Evolutionary conservation across 2,888 invertebrate species (phyloP).

Genomic region (Emmelina monodactyla): DNA sequence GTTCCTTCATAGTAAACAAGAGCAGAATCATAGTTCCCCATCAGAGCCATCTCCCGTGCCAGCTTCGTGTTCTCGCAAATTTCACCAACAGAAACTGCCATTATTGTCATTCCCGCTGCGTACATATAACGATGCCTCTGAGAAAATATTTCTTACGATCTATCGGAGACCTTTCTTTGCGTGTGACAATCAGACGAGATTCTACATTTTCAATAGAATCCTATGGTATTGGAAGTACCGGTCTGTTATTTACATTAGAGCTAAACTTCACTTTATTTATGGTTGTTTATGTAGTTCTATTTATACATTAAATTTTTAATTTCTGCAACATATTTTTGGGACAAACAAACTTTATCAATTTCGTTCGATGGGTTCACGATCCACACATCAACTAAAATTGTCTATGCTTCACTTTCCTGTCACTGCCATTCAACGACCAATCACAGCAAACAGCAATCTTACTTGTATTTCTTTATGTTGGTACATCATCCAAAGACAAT

Average conservation of each 20-base stretch:
- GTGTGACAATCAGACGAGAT: conserved; percentile 39
- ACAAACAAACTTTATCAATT: conserved; percentile 52
- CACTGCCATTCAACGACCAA: not conserved
- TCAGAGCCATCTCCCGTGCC: conserved; percentile 93
- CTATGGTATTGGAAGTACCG: conserved; percentile 23
- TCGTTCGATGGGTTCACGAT: conserved; percentile 30
- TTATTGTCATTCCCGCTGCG: conserved; percentile 74
- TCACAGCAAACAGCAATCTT: no score
- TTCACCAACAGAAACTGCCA: conserved; percentile 90
- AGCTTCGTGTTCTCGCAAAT: conserved; percentile 94
- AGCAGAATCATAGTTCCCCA: conserved; percentile 95
- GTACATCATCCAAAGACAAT: no score
- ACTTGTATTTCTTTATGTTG: no score
- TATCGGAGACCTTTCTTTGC: conserved; percentile 30
- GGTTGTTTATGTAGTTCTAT: conserved; percentile 17
- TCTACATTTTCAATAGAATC: conserved; percentile 40
- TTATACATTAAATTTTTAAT: conserved; percentile 32
- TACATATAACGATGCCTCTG: conserved; percentile 45
- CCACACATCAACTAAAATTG: conserved; percentile 21
- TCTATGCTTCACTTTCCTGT: not conserved
- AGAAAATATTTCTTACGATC: conserved; percentile 28
- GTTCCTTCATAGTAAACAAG: conserved; percentile 93
- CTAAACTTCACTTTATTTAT: conserved; percentile 20
- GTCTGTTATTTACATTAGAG: conserved; percentile 22
- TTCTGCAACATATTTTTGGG: conserved; percentile 30